Evolutionary conservation across 2,888 invertebrate genomes (phyloP), one percentile per base, ranked within the genome.

Genomic region (Agonopterix heracliana): DNA sequence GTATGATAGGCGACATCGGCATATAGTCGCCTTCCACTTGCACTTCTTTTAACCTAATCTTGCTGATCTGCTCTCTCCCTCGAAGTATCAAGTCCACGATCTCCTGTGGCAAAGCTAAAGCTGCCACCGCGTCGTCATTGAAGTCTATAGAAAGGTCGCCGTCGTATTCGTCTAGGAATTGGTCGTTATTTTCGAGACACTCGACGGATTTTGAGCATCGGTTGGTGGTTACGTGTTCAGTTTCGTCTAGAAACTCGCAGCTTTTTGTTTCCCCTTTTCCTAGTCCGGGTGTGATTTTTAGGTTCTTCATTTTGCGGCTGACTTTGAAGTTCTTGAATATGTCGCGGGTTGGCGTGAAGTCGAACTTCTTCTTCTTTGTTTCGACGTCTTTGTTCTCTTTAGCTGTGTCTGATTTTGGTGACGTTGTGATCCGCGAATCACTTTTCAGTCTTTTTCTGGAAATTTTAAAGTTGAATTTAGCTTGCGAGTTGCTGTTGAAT

Each of bases 261-360:
- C 88, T 88, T 47, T 87, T 87, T 0, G 84, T 78, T 54, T 84
- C 85, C 3, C 78, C 81, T 45, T 84, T 85, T 26, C 65, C 51
- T 1, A 84, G 68, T 7, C 59, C 62, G 14, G 65, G 36, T 0
- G 76, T 64, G 40, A 81, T 78, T 50, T 86, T 87, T 0, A 81
- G 57, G 47, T 77, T 78, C 49, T 83, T 84, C 79, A 80, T 81
- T 54, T 85, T 86, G 47, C 81, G 71, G 45, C 80, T 78, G 41
- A 82, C 85, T 53, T 81, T 81, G 70, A 87, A 88, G 57, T 81
- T 89, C 55, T 79, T 85, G 71, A 89, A 87, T 36, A 89, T 81
- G 56, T 88, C 85, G 0, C 81, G 70, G 0, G 86, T 76, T 1
- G 89, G 88, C 0, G 89, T 74, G 71, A 89, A 85, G 68, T 89